phyloP scores from a whole-genome alignment of 2,113 vertebrate genomes.

The Ophthalmolycus amberensis region DNA sequence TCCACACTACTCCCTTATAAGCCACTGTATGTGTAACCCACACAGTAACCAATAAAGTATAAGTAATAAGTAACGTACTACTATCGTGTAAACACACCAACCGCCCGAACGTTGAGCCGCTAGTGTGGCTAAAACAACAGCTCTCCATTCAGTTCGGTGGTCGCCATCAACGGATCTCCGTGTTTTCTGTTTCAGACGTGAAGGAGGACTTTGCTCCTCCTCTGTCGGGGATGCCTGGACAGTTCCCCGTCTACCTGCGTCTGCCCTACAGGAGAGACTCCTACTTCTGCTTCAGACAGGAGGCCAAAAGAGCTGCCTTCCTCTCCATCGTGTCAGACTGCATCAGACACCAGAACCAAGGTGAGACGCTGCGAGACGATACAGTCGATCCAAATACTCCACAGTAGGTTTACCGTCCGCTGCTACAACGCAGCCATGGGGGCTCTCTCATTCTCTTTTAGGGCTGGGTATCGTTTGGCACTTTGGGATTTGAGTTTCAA shows the following conservation, averaged over 20 bases:
- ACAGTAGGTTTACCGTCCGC: background rate
- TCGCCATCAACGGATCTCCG: background rate
- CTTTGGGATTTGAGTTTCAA: background rate
- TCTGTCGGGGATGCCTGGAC: conserved; percentile 82
- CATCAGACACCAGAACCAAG: conserved; percentile 89
- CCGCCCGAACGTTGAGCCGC: background rate
- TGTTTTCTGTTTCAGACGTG: conserved; percentile 62
- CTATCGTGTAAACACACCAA: background rate
- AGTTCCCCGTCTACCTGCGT: conserved; percentile 91
- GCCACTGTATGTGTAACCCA: background rate
- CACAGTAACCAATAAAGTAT: background rate
- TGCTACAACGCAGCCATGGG: background rate
- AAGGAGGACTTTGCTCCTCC: conserved; percentile 86
- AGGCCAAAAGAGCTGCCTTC: conserved; percentile 80
- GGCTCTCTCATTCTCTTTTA: background rate
- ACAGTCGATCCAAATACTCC: background rate
- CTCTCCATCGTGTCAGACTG: conserved; percentile 87
- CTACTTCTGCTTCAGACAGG: conserved; percentile 88
- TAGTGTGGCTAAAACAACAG: background rate
- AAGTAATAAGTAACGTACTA: no score
- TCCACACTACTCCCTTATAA: background rate
- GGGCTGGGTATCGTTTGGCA: no score
- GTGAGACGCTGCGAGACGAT: conserved; percentile 66
- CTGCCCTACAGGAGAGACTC: conserved; percentile 88
- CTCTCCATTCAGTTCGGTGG: background rate